Evolutionary conservation across 2,113 vertebrate species (phyloP).

Genomic region (Felis chaus): DNA sequence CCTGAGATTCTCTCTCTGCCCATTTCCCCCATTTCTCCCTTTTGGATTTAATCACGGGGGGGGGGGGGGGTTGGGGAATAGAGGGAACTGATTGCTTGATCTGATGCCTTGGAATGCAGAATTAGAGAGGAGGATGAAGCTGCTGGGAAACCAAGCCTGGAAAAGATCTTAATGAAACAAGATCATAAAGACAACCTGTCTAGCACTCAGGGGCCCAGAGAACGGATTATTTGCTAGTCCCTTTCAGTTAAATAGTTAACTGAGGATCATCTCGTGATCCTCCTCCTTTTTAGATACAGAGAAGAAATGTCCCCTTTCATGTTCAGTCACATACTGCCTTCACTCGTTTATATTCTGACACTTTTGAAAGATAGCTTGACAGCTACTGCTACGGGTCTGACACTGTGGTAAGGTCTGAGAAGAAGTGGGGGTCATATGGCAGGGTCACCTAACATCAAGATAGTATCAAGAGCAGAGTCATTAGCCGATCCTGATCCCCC

Average conservation of each 20-base stretch:
- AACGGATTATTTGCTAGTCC: background rate
- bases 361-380: background rate
- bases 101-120: background rate
- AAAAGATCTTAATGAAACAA: background rate
- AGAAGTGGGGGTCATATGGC: background rate
- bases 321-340: background rate
- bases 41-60: background rate
- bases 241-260: background rate
- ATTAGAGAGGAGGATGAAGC: background rate
- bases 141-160: background rate
- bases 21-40: background rate
- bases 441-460: background rate
- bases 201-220: background rate
- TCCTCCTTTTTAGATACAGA: background rate
- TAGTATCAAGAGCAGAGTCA: background rate
- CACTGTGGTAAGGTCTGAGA: background rate
- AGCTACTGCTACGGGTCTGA: background rate
- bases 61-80: background rate
- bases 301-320: background rate
- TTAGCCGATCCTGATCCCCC: background rate
- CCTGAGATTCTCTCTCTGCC: background rate
- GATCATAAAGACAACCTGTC: background rate
- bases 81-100: background rate
- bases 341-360: background rate
- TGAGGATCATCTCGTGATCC: background rate